Percentiles rank a stretch among this genome's conserved stretches.
Conservation (phyloP, 2,888 invertebrate genomes). For the Pollenia angustigena region DNA sequence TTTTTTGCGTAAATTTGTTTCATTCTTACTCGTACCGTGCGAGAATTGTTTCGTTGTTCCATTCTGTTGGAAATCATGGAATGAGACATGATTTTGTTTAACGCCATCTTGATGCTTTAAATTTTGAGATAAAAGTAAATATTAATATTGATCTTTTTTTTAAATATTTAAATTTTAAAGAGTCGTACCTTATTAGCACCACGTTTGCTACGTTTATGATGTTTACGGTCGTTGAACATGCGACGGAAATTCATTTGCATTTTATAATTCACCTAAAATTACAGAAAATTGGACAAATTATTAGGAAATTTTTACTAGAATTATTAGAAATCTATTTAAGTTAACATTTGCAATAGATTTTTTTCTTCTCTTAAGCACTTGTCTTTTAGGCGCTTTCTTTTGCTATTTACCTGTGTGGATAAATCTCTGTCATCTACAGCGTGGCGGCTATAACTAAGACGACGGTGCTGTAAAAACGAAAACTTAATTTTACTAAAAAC, state of each 20-base stretch:
- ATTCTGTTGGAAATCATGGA: conserved; percentile 95
- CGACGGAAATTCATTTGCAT: conserved; percentile 95
- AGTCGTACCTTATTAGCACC: conserved; percentile 89
- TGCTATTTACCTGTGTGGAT: conserved; percentile 88
- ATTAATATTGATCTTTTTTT: background rate
- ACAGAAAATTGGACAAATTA: conserved; percentile 19
- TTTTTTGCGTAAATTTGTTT: conserved; percentile 87
- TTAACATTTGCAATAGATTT: background rate
- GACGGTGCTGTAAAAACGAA: conserved; percentile 89
- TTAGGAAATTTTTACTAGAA: background rate
- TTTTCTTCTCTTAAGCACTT: background rate
- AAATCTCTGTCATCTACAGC: conserved; percentile 95
- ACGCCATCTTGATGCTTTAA: conserved; percentile 90
- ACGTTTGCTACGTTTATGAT: conserved; percentile 94
- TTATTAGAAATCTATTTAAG: background rate
- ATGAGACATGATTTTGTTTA: conserved; percentile 92
- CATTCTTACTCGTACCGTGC: conserved; percentile 92
- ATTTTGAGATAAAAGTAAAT: conserved; percentile 11
- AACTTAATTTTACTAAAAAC: conserved; percentile 63
- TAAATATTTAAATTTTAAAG: background rate
- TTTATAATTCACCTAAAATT: conserved; percentile 89
- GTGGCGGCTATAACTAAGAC: conserved; percentile 95
- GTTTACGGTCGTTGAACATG: conserved; percentile 93
- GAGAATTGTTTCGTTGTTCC: conserved; percentile 93
- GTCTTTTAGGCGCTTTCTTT: conserved; percentile 1